Evolutionary conservation across 2,113 vertebrate species (phyloP).

Genomic region (Oreotrochilus melanogaster): DNA sequence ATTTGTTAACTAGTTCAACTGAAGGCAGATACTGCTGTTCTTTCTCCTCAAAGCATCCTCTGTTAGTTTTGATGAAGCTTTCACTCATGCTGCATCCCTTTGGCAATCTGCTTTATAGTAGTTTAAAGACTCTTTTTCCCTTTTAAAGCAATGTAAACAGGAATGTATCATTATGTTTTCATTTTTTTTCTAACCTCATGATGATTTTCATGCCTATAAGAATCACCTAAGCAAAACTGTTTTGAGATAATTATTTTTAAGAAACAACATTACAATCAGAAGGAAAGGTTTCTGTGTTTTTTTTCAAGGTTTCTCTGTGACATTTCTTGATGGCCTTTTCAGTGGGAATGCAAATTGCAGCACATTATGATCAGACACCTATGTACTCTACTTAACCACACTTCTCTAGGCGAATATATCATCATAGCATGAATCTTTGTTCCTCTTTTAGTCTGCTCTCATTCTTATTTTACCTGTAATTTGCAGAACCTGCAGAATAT

Average conservation of each 20-base stretch:
- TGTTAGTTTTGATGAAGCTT: not conserved
- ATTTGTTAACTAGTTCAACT: not conserved
- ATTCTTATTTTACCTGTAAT: not conserved
- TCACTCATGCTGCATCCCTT: not conserved
- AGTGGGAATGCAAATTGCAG: not conserved
- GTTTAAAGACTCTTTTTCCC: not conserved
- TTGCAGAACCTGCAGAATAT: not conserved
- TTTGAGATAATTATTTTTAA: not conserved
- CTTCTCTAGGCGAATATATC: not conserved
- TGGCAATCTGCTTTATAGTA: not conserved
- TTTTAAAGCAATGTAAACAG: not conserved
- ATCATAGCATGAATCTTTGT: not conserved
- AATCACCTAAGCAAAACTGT: not conserved
- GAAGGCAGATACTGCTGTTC: not conserved
- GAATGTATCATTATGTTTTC: not conserved
- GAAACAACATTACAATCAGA: not conserved
- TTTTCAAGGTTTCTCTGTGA: not conserved
- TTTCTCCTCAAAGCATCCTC: not conserved
- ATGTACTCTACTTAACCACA: not conserved
- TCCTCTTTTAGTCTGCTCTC: not conserved
- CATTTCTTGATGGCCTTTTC: not conserved
- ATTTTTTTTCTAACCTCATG: not conserved
- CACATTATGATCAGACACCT: not conserved
- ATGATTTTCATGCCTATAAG: not conserved
- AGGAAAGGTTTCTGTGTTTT: not conserved